Percentiles rank a stretch among this genome's conserved stretches.
These are phyloP conservation scores for Oasisia sp. DNA, from an alignment of 2,888 invertebrate genomes.

Conservation along the genomic window DNA sequence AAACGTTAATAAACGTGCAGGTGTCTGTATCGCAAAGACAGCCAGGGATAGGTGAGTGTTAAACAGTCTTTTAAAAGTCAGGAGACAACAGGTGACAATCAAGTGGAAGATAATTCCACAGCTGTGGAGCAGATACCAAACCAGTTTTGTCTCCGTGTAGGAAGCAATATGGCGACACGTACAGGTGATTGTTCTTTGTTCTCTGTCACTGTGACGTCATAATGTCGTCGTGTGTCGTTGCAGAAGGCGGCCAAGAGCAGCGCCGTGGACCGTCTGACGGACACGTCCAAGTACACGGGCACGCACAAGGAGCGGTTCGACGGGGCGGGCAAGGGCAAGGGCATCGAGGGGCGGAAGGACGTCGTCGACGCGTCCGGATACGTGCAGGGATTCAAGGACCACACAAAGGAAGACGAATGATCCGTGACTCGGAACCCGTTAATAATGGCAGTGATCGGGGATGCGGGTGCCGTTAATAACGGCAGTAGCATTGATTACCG, in stretches of 20 bases:
- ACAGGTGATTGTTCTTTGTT: too few species aligned
- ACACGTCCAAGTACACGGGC: constrained; percentile 46
- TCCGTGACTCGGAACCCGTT: neutral
- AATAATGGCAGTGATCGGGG: neutral
- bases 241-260: constrained; percentile 40
- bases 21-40: too few species aligned
- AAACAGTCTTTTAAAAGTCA: too few species aligned
- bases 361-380: constrained; percentile 39
- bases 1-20: too few species aligned
- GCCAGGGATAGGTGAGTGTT: too few species aligned
- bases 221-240: neutral
- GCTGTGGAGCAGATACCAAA: too few species aligned
- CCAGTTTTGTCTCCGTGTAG: too few species aligned
- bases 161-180: too few species aligned
- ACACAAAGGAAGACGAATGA: neutral
- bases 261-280: constrained; percentile 45
- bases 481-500: neutral
- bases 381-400: constrained; percentile 42
- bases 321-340: constrained; percentile 45
- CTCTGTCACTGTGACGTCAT: neutral
- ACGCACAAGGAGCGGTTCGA: constrained; percentile 48
- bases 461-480: too few species aligned
- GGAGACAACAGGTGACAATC: too few species aligned
- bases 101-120: too few species aligned
- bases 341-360: constrained; percentile 44